Base-by-base conservation (phyloP, 2,888 invertebrate species). In the Synanthedon myopaeformis region DNA sequence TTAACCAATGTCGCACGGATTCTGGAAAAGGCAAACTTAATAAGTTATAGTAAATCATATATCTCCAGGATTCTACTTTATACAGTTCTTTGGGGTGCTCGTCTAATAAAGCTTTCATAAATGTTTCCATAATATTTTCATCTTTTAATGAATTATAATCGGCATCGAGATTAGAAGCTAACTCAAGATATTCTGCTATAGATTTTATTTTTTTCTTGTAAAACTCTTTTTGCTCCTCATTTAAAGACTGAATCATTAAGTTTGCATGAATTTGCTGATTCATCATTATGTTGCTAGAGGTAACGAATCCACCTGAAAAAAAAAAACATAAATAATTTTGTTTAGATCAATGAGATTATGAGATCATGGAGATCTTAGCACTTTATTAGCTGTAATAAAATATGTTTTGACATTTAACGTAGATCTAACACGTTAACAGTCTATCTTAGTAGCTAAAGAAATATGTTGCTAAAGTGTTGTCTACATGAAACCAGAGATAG, bases 11-110 rank as follows among this genome's bases (percentile, higher is more conserved):
- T 41, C 91, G 82, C 10, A 91, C 51, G 0, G 64, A 66, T 49
- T 87, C 84, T 0, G 94, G 92, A 42, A 85, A 61, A 8, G 90
- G 87, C 14, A 91, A 74, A 62, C 82, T 89, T 61, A 94, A 91
- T 19, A 94, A 70, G 53, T 79, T 80, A 62, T 93, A 92, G 73
- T 93, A 94, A 54, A 92, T 68, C 63, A 70, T 79, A 66, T 89
- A 94, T 69, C 92, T 85, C 85, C 90, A 90, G 0, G 92, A 90
- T 65, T 94, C 93, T 59, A 90, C 90, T 79, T 91, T 91, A 66
- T 95, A 95, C 6, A 90, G 58, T 3, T 88, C 63, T 53, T 84
- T 81, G 0, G 95, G 94, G 42, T 88, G 71, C 35, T 80, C 75
- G 57, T 90, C 89, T 17, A 90, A 82, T 41, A 95, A 69, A 4